Conservation (phyloP, 92 coral and sea anemone species). For the Bergia sp. region DNA sequence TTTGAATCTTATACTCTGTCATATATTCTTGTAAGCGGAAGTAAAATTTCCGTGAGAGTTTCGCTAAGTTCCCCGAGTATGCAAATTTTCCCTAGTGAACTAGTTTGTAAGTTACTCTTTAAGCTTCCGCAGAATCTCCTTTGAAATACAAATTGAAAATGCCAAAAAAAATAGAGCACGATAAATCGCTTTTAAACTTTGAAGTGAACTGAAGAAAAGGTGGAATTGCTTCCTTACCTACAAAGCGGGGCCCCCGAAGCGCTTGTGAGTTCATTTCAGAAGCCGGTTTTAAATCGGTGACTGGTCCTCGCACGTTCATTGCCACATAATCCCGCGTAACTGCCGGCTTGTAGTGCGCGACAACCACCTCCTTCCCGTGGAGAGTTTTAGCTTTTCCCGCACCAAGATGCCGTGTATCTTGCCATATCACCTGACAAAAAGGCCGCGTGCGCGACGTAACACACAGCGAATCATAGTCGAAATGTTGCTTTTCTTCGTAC, state of each 20-base stretch:
- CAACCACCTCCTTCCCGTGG: constrained; percentile 90
- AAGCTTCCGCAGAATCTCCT: neutral
- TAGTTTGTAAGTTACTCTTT: neutral
- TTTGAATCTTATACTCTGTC: neutral
- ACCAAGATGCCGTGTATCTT: constrained; percentile 88
- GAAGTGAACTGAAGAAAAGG: neutral
- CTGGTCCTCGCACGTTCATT: constrained; percentile 66
- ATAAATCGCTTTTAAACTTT: neutral
- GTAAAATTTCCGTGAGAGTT: neutral
- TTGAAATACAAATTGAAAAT: neutral
- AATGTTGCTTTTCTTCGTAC: constrained; percentile 90
- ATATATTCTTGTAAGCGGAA: constrained; percentile 21
- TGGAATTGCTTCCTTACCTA: constrained; percentile 56
- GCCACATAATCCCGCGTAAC: constrained; percentile 68
- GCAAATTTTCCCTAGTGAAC: constrained; percentile 28
- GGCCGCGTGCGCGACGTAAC: constrained; percentile 85
- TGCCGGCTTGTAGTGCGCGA: constrained; percentile 92
- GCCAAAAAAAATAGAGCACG: neutral
- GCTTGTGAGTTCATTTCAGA: constrained; percentile 44
- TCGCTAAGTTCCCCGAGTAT: neutral
- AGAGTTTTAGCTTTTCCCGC: constrained; percentile 84
- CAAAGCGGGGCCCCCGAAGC: constrained; percentile 56
- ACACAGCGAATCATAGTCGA: constrained; percentile 67
- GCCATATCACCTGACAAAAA: constrained; percentile 96
- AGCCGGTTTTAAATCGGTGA: constrained; percentile 29